Evolutionary conservation across 2,113 vertebrate genomes (phyloP).

Genomic region (Salvelinus fontinalis): DNA sequence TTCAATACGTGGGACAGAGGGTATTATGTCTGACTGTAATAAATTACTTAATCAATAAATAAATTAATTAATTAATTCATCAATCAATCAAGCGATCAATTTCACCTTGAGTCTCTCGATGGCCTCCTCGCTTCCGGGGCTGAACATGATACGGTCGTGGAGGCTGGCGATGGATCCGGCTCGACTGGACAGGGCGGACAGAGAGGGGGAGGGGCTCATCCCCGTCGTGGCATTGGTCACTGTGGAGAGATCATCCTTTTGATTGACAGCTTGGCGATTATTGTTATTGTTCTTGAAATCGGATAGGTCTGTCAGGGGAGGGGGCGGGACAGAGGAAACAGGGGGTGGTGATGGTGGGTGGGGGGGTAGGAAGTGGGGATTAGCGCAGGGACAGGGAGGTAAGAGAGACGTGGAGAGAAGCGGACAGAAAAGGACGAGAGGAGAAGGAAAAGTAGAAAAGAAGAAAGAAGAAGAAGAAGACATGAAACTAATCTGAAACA

Average conservation of each 20-base stretch:
- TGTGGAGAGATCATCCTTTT: conserved; percentile 94
- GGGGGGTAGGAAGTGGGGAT: conserved; percentile 57
- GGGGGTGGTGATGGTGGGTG: conserved; percentile 31
- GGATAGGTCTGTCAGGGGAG: conserved; percentile 74
- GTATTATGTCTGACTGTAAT: too few species aligned
- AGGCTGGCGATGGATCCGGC: conserved; percentile 93
- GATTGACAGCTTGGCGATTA: conserved; percentile 79
- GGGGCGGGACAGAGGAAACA: conserved; percentile 23
- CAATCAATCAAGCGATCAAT: neutral
- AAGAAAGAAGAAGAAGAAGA: conserved; percentile 46
- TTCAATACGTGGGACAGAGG: too few species aligned
- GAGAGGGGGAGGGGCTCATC: conserved; percentile 94
- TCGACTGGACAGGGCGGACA: conserved; percentile 90
- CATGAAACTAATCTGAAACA: conserved; percentile 47
- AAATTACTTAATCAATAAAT: too few species aligned
- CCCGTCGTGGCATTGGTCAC: conserved; percentile 96
- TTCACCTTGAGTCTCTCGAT: conserved; percentile 95
- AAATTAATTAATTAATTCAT: rapidly evolving
- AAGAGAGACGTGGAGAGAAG: conserved; percentile 53
- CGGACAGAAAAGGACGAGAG: conserved; percentile 27
- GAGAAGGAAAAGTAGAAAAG: conserved; percentile 39
- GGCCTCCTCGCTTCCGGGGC: conserved; percentile 92
- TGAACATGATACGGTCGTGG: conserved; percentile 94
- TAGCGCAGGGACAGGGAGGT: conserved; percentile 62
- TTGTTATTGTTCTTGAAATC: conserved; percentile 86